Evolutionary conservation across 2,888 invertebrate species (phyloP).

Genomic region (Idaea straminata): DNA sequence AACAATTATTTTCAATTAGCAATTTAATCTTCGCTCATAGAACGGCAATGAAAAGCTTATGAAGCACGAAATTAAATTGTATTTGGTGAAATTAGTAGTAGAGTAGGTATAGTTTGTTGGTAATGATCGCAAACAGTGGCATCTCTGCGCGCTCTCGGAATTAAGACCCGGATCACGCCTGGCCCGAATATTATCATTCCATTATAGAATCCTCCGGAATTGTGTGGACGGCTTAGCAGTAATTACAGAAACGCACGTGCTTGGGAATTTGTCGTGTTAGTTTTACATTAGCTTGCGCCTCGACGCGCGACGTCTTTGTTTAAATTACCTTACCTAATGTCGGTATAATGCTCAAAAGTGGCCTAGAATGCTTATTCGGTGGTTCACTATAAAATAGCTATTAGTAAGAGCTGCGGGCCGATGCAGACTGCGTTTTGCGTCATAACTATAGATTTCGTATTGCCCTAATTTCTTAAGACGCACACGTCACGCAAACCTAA

Average conservation of each 20-base stretch:
- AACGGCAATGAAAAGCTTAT: slow-evolving; percentile 21
- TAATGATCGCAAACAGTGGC: slow-evolving; percentile 6
- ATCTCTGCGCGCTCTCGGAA: slow-evolving; percentile 25
- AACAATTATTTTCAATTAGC: slow-evolving; percentile 24
- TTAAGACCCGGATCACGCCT: slow-evolving; percentile 53
- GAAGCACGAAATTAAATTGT: slow-evolving; percentile 36
- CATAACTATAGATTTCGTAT: too few species aligned
- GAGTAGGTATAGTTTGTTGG: slow-evolving; percentile 2
- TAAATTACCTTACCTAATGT: slow-evolving; percentile 2
- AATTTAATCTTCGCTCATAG: slow-evolving; percentile 5
- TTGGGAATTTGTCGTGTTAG: slow-evolving; percentile 16
- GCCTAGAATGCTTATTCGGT: not conserved
- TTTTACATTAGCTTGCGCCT: slow-evolving; percentile 10
- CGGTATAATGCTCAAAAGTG: not conserved
- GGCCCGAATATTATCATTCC: slow-evolving; percentile 59
- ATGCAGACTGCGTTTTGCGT: too few species aligned
- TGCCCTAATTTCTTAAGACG: too few species aligned
- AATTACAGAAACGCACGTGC: slow-evolving; percentile 44
- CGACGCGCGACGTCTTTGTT: not conserved
- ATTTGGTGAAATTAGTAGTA: slow-evolving; percentile 36
- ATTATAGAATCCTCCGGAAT: slow-evolving; percentile 48
- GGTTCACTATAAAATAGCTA: too few species aligned
- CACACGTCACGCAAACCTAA: too few species aligned
- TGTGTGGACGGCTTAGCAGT: slow-evolving; percentile 46
- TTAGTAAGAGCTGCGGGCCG: too few species aligned